These are phyloP conservation scores for Habrosyne pyritoides DNA, from an alignment of 2,888 invertebrate genomes.

Conservation along the genomic window DNA sequence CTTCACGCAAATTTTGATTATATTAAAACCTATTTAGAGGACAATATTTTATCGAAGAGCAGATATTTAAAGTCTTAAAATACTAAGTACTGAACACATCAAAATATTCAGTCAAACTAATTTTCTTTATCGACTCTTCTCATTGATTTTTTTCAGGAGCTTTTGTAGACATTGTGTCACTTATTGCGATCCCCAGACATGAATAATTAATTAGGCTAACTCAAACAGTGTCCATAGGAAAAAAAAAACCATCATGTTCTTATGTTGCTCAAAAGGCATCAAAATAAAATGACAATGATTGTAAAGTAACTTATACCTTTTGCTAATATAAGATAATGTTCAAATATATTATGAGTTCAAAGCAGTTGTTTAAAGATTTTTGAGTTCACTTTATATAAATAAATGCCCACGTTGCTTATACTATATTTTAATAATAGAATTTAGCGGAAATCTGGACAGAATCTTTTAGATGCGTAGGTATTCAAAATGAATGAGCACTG, in stretches of 20 bases:
- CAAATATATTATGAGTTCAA: slow-evolving; percentile 31
- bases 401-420: slow-evolving; percentile 48
- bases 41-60: too few relatives aligned
- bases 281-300: not conserved
- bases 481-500: slow-evolving; percentile 43
- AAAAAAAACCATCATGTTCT: slow-evolving; percentile 17
- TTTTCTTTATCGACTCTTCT: slow-evolving; percentile 27
- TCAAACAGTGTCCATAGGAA: slow-evolving; percentile 18
- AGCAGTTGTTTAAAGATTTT: slow-evolving; percentile 38
- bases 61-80: too few relatives aligned
- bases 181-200: slow-evolving; percentile 57
- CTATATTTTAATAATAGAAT: slow-evolving; percentile 50
- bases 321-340: slow-evolving; percentile 26
- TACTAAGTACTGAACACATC: not conserved
- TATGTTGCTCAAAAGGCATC: slow-evolving; percentile 5
- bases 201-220: slow-evolving; percentile 55
- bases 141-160: slow-evolving; percentile 48
- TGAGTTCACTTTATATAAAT: slow-evolving; percentile 27
- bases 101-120: slow-evolving; percentile 11
- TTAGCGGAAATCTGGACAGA: slow-evolving; percentile 51
- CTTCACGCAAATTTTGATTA: too few relatives aligned
- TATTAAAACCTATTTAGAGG: too few relatives aligned
- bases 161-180: slow-evolving; percentile 58
- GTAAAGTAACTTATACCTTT: slow-evolving; percentile 13
- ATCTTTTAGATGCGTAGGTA: slow-evolving; percentile 46